Evolutionary conservation across 2,888 invertebrate genomes (phyloP), one percentile per base, ranked within the genome.

Genomic region (Spodoptera picta): DNA sequence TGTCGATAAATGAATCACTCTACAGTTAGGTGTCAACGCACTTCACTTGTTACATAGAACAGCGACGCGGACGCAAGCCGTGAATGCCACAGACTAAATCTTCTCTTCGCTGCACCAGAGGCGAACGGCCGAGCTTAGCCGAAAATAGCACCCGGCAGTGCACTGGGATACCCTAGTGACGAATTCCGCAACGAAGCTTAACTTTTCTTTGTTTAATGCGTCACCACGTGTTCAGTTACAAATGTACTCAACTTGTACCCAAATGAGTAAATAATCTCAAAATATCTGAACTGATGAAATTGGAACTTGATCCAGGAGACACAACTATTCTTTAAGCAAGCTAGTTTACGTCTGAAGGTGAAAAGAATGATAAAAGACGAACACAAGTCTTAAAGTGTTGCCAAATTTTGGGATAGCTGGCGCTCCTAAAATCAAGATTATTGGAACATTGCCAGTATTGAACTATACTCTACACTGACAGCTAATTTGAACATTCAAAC

Each of bases 21-120:
- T 84, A 93, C 93, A 88, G 93, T 93, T 93, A 94, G 86, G 87
- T 90, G 94, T 94, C 94, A 94, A 94, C 89, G 93, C 93, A 93
- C 94, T 93, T 89, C 90, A 92, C 92, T 89, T 84, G 82, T 85
- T 87, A 87, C 87, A 89, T 88, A 87, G 87, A 87, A 77, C 76
- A 77, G 64, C 79, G 83, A 82, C 89, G 89, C 86, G 86, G 83
- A 84, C 90, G 87, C 90, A 86, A 84, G 85, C 83, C 83, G 85
- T 85, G 89, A 84, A 86, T 88, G 88, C 83, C 87, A 83, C 87
- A 80, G 80, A 91, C 92, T 90, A 87, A 92, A 86, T 85, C 87
- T 73, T 87, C 81, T 82, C 79, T 77, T 79, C 82, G 86, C 83
- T 90, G 90, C 91, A 90, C 86, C 82, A 86, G 86, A 88, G 92